Base-by-base conservation (phyloP, 2,888 invertebrate genomes). In the Trilocha varians region DNA sequence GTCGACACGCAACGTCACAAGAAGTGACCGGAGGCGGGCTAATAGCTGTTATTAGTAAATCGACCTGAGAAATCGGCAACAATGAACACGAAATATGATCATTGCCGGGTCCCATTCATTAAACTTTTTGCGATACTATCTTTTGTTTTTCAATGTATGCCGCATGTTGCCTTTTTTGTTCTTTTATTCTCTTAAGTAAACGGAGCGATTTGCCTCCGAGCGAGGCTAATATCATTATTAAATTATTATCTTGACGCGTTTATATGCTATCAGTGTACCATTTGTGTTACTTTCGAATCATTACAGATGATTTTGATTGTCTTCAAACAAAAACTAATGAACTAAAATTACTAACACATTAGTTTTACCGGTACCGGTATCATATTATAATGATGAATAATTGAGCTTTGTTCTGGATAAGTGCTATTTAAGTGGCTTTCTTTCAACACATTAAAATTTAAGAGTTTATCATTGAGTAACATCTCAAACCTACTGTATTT, bases 81-180 rank as follows among this genome's bases (percentile, higher is more conserved):
- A 83, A 83, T 79, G 77, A 77, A 66, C 79, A 78, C 78, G 75
- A 69, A 78, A 80, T 72, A 74, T 68, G 66, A 68, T 72, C 78
- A 72, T 78, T 73, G 76, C 68, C 60, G 54, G 55, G 65, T 70
- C 70, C 66, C 73, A 80, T 79, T 82, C 73, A 75, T 77, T 79
- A 73, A 64, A 65, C 57, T 76, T 74, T 76, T 78, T 73, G 65
- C 66, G 60, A 67, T 65, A 56, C 63, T 63, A 71, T 73, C 74
- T 70, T 62, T 63, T 67, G 65, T 71, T 66, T 69, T 65, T 9
- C 65, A 71, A 79, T 79, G 70, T 80, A 56, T 78, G 78, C 71
- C 78, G 50, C 49, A 47, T 49, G 65, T 62, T 61, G 60, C 64
- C 63, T 63, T 72, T 67, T 59, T 61, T 59, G 57, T 61, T 60